Percentiles rank a stretch among this genome's conserved stretches.
Conservation (phyloP, 2,113 vertebrate genomes). For the Columba janthina region DNA sequence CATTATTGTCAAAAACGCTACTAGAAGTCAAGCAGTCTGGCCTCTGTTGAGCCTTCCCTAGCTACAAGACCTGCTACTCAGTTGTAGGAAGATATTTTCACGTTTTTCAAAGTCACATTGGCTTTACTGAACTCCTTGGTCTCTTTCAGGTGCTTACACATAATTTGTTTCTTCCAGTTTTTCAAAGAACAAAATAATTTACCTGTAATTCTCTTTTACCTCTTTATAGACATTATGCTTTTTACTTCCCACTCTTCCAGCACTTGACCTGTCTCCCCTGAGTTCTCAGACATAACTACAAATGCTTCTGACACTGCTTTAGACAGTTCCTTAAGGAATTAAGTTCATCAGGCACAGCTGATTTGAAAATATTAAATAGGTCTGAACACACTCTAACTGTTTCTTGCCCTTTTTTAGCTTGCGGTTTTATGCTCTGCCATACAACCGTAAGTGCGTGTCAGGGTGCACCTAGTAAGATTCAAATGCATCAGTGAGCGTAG, state of each 20-base stretch:
- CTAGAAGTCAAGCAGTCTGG: neutral
- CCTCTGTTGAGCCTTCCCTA: neutral
- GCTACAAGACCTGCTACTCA: neutral
- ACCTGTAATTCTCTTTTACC: neutral
- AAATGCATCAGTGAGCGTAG: neutral
- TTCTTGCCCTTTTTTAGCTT: neutral
- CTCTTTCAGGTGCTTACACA: neutral
- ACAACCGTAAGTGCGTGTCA: neutral
- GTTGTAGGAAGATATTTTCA: neutral
- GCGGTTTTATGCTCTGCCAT: neutral
- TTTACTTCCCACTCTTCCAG: neutral
- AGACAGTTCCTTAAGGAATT: neutral
- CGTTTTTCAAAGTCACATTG: neutral
- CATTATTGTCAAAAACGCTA: neutral
- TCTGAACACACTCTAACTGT: neutral
- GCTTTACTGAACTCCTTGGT: neutral
- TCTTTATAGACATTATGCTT: neutral
- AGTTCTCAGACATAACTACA: neutral
- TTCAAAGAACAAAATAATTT: constrained; percentile 23
- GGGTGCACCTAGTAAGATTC: neutral
- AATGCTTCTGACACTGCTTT: neutral
- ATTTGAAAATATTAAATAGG: neutral
- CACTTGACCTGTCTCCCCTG: neutral
- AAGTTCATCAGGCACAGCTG: neutral
- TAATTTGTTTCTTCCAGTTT: neutral